phyloP scores from a whole-genome alignment of 1,140 invertebrate species.

The Lordiphosa mommai region DNA sequence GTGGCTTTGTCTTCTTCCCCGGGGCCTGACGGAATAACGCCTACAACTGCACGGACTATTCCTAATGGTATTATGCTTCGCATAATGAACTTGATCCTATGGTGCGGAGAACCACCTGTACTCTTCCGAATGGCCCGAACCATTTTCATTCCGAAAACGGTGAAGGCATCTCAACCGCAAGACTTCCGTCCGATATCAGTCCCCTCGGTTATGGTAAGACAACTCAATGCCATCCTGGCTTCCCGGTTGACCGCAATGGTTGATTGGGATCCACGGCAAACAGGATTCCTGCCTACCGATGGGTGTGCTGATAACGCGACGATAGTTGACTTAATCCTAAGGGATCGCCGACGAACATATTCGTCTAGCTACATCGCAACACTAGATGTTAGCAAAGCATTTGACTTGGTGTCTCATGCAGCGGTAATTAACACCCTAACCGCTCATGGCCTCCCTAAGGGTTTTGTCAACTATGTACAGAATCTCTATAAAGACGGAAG shows the following conservation, averaged over 20 bases:
- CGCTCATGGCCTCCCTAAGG: conserved; percentile 6
- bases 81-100: no score
- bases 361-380: conserved; percentile 15
- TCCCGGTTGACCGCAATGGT: conserved; percentile 3
- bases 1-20: no score
- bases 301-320: conserved; percentile 19
- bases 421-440: background rate
- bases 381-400: conserved; percentile 19
- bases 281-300: conserved; percentile 21
- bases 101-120: no score
- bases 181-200: conserved; percentile 24
- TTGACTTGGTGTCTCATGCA: conserved; percentile 3
- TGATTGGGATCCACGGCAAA: conserved; percentile 17
- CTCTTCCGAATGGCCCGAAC: no score
- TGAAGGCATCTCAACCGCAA: no score
- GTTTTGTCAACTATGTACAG: conserved; percentile 14
- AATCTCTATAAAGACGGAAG: conserved; percentile 2
- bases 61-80: no score
- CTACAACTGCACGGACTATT: no score
- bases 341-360: no score
- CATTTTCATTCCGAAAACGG: no score
- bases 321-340: no score
- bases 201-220: conserved; percentile 17
- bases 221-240: conserved; percentile 21
- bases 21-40: no score